These are phyloP conservation scores for Cecropterus lyciades DNA, from an alignment of 1,140 invertebrate species.

Conservation along the genomic window DNA sequence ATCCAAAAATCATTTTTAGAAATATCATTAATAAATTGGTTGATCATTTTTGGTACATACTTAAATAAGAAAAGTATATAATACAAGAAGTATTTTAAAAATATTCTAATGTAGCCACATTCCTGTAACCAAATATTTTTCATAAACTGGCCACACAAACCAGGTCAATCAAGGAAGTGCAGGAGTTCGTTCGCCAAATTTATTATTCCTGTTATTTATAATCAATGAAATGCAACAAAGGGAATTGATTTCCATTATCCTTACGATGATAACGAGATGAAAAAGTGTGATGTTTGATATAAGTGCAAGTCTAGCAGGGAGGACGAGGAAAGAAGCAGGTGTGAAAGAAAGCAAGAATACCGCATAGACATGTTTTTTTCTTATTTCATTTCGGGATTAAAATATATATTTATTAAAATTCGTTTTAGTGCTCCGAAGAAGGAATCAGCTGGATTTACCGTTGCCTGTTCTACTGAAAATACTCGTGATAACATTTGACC, in stretches of 20 bases:
- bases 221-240: constrained; percentile 67
- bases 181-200: constrained; percentile 60
- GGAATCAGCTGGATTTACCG: constrained; percentile 29
- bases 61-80: not conserved
- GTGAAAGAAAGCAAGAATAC: constrained; percentile 67
- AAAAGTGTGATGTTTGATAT: constrained; percentile 52
- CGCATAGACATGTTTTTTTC: constrained; percentile 55
- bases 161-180: constrained; percentile 74
- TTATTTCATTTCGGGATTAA: not conserved
- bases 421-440: constrained; percentile 35
- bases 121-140: constrained; percentile 39
- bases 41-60: not conserved
- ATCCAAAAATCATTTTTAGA: no score
- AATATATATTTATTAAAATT: constrained; percentile 1
- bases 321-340: constrained; percentile 70
- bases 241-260: constrained; percentile 46
- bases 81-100: not conserved
- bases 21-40: not conserved
- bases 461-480: constrained; percentile 50
- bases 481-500: constrained; percentile 75
- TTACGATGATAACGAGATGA: constrained; percentile 65
- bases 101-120: constrained; percentile 33
- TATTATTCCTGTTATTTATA: constrained; percentile 67
- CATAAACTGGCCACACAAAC: constrained; percentile 49
- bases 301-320: constrained; percentile 56